Evolutionary conservation across 1,140 invertebrate genomes (phyloP).

Genomic region (Episyrphus balteatus): DNA sequence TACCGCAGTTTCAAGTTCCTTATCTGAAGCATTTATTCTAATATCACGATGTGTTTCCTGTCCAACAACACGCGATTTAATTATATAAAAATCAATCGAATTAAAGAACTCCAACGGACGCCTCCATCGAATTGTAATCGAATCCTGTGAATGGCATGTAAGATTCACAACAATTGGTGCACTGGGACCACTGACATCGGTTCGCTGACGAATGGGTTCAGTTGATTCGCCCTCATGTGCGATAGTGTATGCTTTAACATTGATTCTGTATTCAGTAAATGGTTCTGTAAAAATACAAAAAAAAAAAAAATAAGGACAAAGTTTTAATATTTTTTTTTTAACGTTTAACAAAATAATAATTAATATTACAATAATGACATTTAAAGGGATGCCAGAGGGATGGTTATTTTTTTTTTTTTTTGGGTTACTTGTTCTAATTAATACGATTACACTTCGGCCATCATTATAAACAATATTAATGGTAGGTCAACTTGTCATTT

Average conservation of each 20-base stretch:
- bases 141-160: slow-evolving; percentile 64
- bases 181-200: slow-evolving; percentile 70
- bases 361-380: no score
- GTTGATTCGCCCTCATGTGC: slow-evolving; percentile 65
- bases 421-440: no score
- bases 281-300: slow-evolving; percentile 50
- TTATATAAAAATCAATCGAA: slow-evolving; percentile 68
- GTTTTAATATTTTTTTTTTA: no score
- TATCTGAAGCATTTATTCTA: slow-evolving; percentile 44
- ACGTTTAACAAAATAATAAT: no score
- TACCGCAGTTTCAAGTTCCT: slow-evolving; percentile 50
- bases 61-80: slow-evolving; percentile 54
- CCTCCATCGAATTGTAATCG: slow-evolving; percentile 70
- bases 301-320: slow-evolving; percentile 3
- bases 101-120: slow-evolving; percentile 60
- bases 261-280: slow-evolving; percentile 73
- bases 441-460: no score
- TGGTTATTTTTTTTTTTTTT: no score
- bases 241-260: slow-evolving; percentile 66
- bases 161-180: slow-evolving; percentile 69
- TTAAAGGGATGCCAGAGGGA: no score
- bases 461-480: no score
- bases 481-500: no score
- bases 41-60: slow-evolving; percentile 50
- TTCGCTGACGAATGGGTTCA: slow-evolving; percentile 56